Evolutionary conservation across 2,113 vertebrate genomes (phyloP).

Genomic region (Psephotus haematonotus): DNA sequence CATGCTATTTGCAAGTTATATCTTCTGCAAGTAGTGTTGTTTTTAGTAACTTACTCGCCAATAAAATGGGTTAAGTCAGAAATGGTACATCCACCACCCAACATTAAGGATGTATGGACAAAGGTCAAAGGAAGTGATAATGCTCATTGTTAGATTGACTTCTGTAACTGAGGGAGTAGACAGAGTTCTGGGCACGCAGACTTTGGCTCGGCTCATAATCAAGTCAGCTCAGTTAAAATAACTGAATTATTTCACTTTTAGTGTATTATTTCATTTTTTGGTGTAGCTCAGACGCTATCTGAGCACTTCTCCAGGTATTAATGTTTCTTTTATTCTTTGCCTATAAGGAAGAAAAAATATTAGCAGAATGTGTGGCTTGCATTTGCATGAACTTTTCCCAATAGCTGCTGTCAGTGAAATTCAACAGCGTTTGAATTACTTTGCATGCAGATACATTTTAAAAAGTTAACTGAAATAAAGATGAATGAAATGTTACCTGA

Average conservation of each 20-base stretch:
- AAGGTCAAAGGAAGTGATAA: neutral
- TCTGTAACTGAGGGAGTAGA: neutral
- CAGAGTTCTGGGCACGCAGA: neutral
- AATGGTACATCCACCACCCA: neutral
- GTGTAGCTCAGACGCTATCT: neutral
- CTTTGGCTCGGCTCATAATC: neutral
- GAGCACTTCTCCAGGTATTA: neutral
- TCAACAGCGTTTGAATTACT: neutral
- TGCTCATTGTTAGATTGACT: neutral
- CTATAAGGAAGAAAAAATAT: neutral
- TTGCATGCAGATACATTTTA: neutral
- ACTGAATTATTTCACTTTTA: neutral
- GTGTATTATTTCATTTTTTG: neutral
- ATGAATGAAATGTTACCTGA: neutral
- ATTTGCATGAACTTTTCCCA: neutral
- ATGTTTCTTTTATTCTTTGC: neutral
- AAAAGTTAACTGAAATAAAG: slow-evolving; percentile 16
- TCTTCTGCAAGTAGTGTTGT: neutral
- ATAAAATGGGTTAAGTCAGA: neutral
- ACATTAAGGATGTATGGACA: accelerated
- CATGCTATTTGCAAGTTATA: neutral
- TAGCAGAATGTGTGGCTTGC: neutral
- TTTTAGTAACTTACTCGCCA: neutral
- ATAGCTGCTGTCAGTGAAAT: neutral
- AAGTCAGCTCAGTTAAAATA: neutral